phyloP scores from a whole-genome alignment of 2,113 vertebrate species.

The Herpailurus yagouaroundi region DNA sequence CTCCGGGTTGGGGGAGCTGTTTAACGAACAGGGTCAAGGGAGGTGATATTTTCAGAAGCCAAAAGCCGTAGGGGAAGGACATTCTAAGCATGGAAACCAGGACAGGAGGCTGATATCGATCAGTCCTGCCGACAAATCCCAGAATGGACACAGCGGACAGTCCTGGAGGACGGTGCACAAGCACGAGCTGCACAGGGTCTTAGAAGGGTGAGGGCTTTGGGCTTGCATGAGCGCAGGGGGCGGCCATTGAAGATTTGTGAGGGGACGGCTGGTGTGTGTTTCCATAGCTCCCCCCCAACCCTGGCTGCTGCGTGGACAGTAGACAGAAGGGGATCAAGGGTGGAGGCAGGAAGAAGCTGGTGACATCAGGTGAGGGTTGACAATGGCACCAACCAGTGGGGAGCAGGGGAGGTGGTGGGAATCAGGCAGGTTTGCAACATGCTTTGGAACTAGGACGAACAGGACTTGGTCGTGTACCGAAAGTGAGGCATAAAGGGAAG shows the following conservation, averaged over 20 bases:
- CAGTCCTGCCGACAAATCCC: fast-evolving
- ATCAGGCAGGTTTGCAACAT: too few relatives aligned
- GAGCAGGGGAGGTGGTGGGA: background rate
- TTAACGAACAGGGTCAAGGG: background rate
- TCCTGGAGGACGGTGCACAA: background rate
- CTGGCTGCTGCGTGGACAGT: background rate
- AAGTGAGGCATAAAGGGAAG: background rate
- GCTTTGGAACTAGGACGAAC: background rate
- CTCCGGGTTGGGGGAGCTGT: background rate
- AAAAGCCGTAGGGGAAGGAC: fast-evolving
- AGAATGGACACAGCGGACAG: background rate
- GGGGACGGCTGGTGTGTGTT: too few relatives aligned
- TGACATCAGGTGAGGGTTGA: too few relatives aligned
- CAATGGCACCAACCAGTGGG: too few relatives aligned
- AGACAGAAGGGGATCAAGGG: background rate
- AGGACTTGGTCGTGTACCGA: background rate
- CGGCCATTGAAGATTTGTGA: too few relatives aligned
- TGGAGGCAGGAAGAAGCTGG: background rate
- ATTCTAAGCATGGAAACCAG: background rate
- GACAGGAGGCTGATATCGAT: too few relatives aligned
- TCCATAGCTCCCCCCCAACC: too few relatives aligned
- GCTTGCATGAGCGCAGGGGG: background rate
- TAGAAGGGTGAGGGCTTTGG: background rate
- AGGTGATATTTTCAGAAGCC: background rate
- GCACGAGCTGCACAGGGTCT: background rate